phyloP scores from a whole-genome alignment of 2,113 vertebrate species.

The Paradoxurus hermaphroditus region DNA sequence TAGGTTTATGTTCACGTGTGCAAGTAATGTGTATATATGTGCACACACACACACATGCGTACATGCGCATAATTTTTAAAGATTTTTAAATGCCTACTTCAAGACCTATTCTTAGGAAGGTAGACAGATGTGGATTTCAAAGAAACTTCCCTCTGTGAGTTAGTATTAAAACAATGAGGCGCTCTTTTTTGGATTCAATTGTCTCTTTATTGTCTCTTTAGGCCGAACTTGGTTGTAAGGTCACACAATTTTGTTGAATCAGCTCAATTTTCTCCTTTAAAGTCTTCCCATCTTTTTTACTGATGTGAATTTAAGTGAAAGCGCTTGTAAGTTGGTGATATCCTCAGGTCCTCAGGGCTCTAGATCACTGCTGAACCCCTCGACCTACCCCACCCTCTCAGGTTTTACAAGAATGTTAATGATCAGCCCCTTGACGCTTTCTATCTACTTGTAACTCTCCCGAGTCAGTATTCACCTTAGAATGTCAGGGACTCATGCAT shows the following conservation, averaged over 20 bases:
- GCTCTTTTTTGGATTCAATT: not conserved
- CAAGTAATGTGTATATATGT: not conserved
- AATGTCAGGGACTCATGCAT: not conserved
- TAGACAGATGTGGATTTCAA: not conserved
- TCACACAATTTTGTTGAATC: slow-evolving; percentile 56
- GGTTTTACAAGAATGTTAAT: slow-evolving; percentile 43
- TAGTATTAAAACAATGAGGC: not conserved
- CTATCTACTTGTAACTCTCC: not conserved
- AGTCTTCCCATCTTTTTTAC: slow-evolving; percentile 30
- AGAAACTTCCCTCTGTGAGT: slow-evolving; percentile 1
- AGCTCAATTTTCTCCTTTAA: slow-evolving; percentile 57
- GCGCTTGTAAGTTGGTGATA: not conserved
- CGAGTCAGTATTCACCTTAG: not conserved
- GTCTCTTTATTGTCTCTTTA: slow-evolving; percentile 63
- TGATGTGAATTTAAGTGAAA: slow-evolving; percentile 53
- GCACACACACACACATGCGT: not conserved
- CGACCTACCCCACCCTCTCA: not conserved
- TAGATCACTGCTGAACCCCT: slow-evolving; percentile 1
- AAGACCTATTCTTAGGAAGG: not conserved
- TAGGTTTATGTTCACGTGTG: not conserved
- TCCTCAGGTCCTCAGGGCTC: not conserved
- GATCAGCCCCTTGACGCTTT: not conserved
- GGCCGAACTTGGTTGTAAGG: slow-evolving; percentile 57
- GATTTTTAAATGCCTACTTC: not conserved
- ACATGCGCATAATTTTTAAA: not conserved